These are phyloP conservation scores for Dioctria linearis DNA, from an alignment of 2,888 invertebrate genomes.

Conservation along the genomic window DNA sequence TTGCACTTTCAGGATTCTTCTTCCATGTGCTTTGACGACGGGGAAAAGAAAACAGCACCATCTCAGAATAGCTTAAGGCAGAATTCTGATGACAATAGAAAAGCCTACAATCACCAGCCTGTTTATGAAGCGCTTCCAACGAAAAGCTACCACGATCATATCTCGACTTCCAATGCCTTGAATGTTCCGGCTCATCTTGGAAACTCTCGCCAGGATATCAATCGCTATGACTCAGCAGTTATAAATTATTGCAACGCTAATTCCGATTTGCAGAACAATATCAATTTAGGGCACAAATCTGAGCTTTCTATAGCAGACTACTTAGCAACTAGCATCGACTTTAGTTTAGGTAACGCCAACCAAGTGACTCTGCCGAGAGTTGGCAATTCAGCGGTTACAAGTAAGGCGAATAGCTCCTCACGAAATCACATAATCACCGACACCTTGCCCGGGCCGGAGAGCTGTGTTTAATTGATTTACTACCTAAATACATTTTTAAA, in stretches of 20 bases:
- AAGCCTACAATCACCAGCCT: constrained; percentile 65
- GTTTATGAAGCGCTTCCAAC: constrained; percentile 68
- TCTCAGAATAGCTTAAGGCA: constrained; percentile 69
- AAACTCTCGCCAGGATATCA: constrained; percentile 20
- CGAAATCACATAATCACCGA: constrained; percentile 87
- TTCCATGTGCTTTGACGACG: constrained; percentile 55
- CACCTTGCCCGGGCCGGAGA: constrained; percentile 89
- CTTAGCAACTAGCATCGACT: constrained; percentile 61
- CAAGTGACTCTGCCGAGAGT: constrained; percentile 54
- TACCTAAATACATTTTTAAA: constrained; percentile 50
- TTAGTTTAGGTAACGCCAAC: constrained; percentile 58
- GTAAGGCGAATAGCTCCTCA: constrained; percentile 71
- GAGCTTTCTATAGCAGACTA: constrained; percentile 64
- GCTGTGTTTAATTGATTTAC: constrained; percentile 80
- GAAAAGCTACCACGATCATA: constrained; percentile 32
- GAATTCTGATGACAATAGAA: constrained; percentile 65
- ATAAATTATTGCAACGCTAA: constrained; percentile 53
- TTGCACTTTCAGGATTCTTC: constrained; percentile 56
- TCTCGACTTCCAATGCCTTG: constrained; percentile 17
- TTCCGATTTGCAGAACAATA: constrained; percentile 56
- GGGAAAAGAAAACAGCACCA: constrained; percentile 64
- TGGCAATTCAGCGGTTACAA: constrained; percentile 57
- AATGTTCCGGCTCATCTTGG: constrained; percentile 56
- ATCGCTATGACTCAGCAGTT: constrained; percentile 52
- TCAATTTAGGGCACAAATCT: constrained; percentile 53